phyloP scores from a whole-genome alignment of 2,797 vertebrate species.

The Rhinogobio ventralis region DNA sequence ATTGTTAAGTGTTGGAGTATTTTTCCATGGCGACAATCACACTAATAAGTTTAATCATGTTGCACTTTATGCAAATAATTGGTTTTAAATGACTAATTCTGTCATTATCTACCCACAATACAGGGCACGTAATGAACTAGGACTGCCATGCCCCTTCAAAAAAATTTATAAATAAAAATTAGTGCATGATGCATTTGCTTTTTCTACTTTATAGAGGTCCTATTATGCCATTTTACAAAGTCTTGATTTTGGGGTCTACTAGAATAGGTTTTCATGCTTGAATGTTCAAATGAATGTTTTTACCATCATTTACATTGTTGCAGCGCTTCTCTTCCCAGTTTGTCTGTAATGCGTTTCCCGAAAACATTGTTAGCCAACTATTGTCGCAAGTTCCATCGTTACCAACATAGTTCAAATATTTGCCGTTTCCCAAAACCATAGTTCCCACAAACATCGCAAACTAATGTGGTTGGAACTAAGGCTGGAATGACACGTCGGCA shows the following conservation, averaged over 20 bases:
- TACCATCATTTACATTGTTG: no score
- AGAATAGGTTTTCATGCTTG: background rate
- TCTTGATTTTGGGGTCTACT: background rate
- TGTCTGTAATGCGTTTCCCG: no score
- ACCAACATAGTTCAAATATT: no score
- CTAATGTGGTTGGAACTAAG: no score
- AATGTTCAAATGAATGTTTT: no score
- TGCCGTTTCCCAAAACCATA: no score
- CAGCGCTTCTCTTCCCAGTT: no score
- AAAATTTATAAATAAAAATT: no score
- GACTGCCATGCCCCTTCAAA: background rate
- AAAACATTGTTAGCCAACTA: no score
- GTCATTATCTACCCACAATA: background rate
- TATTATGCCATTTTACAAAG: background rate
- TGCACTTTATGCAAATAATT: background rate
- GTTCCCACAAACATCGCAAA: no score
- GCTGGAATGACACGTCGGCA: no score
- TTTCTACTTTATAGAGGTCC: background rate
- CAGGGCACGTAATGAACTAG: background rate
- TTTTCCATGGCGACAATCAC: background rate
- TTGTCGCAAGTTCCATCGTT: no score
- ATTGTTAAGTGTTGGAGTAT: background rate
- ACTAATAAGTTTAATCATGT: background rate
- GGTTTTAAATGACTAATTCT: background rate
- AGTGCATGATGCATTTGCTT: background rate